Evolutionary conservation across 1,140 invertebrate genomes (phyloP).

Genomic region (Augochlora pura): DNA sequence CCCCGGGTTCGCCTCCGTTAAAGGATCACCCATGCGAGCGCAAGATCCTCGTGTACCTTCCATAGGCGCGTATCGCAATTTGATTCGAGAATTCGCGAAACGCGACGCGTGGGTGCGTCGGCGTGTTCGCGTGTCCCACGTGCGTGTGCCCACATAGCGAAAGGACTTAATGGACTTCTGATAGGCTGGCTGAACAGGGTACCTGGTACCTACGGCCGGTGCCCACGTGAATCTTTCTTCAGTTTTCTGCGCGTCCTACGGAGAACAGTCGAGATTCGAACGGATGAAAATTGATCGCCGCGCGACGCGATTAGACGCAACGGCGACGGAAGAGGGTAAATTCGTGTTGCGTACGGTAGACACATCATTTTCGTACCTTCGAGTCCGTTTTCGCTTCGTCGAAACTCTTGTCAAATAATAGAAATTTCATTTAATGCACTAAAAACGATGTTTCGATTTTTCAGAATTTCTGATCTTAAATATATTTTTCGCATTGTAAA

Average conservation of each 20-base stretch:
- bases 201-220: slow-evolving; percentile 19
- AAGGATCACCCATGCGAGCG: not conserved
- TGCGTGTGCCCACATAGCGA: slow-evolving; percentile 62
- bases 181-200: slow-evolving; percentile 45
- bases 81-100: slow-evolving; percentile 45
- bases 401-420: no score
- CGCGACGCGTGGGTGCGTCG: slow-evolving; percentile 51
- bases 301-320: not conserved
- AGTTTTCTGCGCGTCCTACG: slow-evolving; percentile 33
- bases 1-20: not conserved
- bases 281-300: slow-evolving; percentile 36
- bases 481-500: no score
- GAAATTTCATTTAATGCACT: no score
- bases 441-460: no score
- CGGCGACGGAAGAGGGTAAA: no score
- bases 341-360: no score
- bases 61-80: slow-evolving; percentile 28
- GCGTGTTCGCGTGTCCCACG: slow-evolving; percentile 43
- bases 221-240: slow-evolving; percentile 59
- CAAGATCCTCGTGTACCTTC: not conserved
- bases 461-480: no score
- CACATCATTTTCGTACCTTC: no score
- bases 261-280: slow-evolving; percentile 4
- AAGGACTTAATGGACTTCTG: slow-evolving; percentile 70
- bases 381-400: no score